Percentiles rank a stretch among this genome's conserved stretches.
These are phyloP conservation scores for Bolborhynchus lineola DNA, from an alignment of 2,113 vertebrate genomes.

Conservation along the genomic window DNA sequence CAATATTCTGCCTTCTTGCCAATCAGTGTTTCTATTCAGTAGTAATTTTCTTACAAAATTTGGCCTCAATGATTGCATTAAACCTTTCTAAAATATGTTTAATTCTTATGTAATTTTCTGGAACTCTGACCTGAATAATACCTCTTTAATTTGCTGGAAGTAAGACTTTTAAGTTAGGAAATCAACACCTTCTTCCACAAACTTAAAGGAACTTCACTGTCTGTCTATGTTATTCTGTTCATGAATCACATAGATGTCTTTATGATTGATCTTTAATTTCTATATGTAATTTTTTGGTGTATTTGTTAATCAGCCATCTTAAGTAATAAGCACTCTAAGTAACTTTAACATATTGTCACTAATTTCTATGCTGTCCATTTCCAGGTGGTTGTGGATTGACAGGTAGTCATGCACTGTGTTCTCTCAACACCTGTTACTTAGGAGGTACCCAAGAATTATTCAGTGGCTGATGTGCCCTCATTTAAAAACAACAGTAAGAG, in stretches of 20 bases:
- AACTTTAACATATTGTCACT: neutral
- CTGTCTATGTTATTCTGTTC: neutral
- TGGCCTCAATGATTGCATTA: neutral
- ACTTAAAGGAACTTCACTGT: neutral
- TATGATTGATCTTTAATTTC: neutral
- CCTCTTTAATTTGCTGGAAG: neutral
- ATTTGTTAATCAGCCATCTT: neutral
- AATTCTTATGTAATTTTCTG: neutral
- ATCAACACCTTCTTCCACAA: neutral
- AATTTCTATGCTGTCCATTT: neutral
- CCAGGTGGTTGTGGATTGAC: neutral
- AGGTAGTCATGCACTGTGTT: neutral
- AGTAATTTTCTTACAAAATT: neutral
- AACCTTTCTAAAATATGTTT: neutral
- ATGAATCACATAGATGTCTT: neutral
- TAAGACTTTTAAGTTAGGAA: neutral
- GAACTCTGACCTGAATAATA: neutral
- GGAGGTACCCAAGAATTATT: neutral
- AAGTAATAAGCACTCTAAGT: neutral
- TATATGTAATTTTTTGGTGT: neutral
- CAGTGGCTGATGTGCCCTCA: neutral
- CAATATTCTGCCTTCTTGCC: rapidly evolving
- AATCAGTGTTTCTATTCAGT: neutral
- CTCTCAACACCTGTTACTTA: neutral
- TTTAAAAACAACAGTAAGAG: neutral